Percentiles rank a stretch among this genome's conserved stretches.
Conservation (phyloP, 1,140 invertebrate genomes). For the Achroia grisella region DNA sequence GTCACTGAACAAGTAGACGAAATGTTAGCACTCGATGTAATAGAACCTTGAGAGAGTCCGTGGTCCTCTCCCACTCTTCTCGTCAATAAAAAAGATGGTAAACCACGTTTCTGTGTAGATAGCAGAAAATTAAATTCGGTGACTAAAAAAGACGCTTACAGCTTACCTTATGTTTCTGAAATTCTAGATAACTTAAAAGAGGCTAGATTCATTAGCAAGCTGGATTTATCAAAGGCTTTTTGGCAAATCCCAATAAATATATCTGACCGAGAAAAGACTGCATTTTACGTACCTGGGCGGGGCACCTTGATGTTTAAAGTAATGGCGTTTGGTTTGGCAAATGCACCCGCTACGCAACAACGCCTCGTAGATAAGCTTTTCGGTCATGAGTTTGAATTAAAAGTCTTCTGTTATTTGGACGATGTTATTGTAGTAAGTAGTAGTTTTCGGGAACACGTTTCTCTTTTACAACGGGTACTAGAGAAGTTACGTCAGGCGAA, state of each 20-base stretch:
- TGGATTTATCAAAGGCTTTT: constrained; percentile 25
- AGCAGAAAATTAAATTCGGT: constrained; percentile 42
- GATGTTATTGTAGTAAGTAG: constrained; percentile 35
- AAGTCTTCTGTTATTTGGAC: constrained; percentile 35
- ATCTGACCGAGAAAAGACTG: constrained; percentile 22
- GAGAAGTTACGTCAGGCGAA: constrained; percentile 23
- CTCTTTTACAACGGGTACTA: constrained; percentile 24
- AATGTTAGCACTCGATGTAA: background rate
- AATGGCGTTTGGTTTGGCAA: constrained; percentile 32
- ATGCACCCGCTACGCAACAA: constrained; percentile 21
- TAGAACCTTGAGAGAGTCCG: constrained; percentile 15
- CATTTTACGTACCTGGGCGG: constrained; percentile 31
- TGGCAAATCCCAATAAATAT: constrained; percentile 37
- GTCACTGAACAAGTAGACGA: background rate
- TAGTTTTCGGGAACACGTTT: constrained; percentile 28
- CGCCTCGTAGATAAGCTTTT: constrained; percentile 34
- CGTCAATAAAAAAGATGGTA: constrained; percentile 24
- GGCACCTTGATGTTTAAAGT: constrained; percentile 27
- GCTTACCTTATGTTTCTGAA: constrained; percentile 18
- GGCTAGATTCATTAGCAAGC: constrained; percentile 9
- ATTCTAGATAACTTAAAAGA: constrained; percentile 25
- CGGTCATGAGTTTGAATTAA: constrained; percentile 15
- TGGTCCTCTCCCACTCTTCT: constrained; percentile 32
- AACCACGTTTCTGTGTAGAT: constrained; percentile 39
- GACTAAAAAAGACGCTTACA: constrained; percentile 40